A percentile compares a stretch with the other conserved stretches of the same genome.
Conservation (phyloP, 92 coral and sea anemone species). For the Pocillopora grandis region DNA sequence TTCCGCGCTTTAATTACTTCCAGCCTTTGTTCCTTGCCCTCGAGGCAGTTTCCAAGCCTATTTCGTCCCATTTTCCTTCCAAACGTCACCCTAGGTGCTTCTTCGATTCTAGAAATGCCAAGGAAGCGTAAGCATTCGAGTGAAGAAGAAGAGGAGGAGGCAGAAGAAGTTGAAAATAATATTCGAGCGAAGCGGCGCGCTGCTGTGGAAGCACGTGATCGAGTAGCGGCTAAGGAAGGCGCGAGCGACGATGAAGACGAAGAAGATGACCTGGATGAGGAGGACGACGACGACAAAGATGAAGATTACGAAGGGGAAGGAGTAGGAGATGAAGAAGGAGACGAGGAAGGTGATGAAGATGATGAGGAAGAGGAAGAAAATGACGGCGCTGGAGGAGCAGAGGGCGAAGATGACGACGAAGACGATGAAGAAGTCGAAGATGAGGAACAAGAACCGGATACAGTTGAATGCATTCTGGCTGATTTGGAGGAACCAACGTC, state of each 20-base stretch:
- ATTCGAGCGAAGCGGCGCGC: slow-evolving; percentile 80
- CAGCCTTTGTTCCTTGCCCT: slow-evolving; percentile 36
- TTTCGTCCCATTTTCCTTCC: slow-evolving; percentile 18
- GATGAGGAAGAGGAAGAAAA: slow-evolving; percentile 68
- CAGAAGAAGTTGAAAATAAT: slow-evolving; percentile 77
- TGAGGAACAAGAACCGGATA: slow-evolving; percentile 71
- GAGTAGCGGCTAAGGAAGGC: slow-evolving; percentile 70
- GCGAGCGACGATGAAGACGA: slow-evolving; percentile 70
- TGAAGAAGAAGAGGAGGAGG: slow-evolving; percentile 81
- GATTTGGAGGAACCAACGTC: slow-evolving; percentile 64
- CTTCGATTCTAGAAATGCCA: slow-evolving; percentile 59
- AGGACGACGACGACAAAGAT: slow-evolving; percentile 69
- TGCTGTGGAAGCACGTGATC: slow-evolving; percentile 84
- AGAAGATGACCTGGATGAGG: slow-evolving; percentile 79
- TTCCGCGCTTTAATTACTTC: slow-evolving; percentile 25
- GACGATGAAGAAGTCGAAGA: slow-evolving; percentile 63
- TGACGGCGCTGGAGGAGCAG: slow-evolving; percentile 39
- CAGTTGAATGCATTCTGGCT: slow-evolving; percentile 65
- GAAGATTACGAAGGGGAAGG: slow-evolving; percentile 80
- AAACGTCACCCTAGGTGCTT: neutral
- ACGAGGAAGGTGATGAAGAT: slow-evolving; percentile 67
- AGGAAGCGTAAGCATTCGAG: slow-evolving; percentile 87
- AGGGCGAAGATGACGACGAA: slow-evolving; percentile 63
- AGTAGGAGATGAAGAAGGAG: slow-evolving; percentile 67
- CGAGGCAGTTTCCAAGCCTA: slow-evolving; percentile 3